Evolutionary conservation across 1,140 invertebrate genomes (phyloP).

Genomic region (Leptinotarsa lineolata): DNA sequence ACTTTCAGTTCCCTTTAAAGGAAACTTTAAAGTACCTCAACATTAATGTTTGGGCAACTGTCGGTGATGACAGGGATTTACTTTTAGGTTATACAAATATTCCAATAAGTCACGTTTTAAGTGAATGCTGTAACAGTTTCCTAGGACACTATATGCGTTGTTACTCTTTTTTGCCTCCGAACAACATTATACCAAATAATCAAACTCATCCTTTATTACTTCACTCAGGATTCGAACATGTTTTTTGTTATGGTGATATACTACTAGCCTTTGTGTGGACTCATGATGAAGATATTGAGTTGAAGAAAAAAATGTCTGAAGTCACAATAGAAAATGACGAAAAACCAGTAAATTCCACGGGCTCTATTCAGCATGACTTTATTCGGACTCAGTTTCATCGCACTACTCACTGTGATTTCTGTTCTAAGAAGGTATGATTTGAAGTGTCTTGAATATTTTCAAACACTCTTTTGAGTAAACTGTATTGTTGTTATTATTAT

Average conservation of each 20-base stretch:
- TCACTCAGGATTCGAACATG: slow-evolving; percentile 87
- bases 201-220: slow-evolving; percentile 64
- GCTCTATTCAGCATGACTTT: slow-evolving; percentile 69
- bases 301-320: slow-evolving; percentile 46
- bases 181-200: slow-evolving; percentile 61
- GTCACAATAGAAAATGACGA: slow-evolving; percentile 39
- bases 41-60: slow-evolving; percentile 76
- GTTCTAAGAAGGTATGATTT: slow-evolving; percentile 79
- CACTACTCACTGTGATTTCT: slow-evolving; percentile 88
- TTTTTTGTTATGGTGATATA: slow-evolving; percentile 88
- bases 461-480: no score
- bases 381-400: slow-evolving; percentile 83
- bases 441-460: not conserved
- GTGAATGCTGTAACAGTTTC: slow-evolving; percentile 79
- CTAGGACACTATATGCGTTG: slow-evolving; percentile 79
- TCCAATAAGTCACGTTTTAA: slow-evolving; percentile 72
- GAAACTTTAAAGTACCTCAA: slow-evolving; percentile 77
- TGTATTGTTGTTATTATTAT: no score
- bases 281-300: slow-evolving; percentile 55
- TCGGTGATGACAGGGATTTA: slow-evolving; percentile 58
- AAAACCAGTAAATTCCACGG: slow-evolving; percentile 42
- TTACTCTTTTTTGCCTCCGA: slow-evolving; percentile 74
- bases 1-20: slow-evolving; percentile 72
- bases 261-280: slow-evolving; percentile 81
- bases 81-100: slow-evolving; percentile 81